Base-by-base conservation (phyloP, 2,888 invertebrate genomes). In the Tipula confusa region DNA sequence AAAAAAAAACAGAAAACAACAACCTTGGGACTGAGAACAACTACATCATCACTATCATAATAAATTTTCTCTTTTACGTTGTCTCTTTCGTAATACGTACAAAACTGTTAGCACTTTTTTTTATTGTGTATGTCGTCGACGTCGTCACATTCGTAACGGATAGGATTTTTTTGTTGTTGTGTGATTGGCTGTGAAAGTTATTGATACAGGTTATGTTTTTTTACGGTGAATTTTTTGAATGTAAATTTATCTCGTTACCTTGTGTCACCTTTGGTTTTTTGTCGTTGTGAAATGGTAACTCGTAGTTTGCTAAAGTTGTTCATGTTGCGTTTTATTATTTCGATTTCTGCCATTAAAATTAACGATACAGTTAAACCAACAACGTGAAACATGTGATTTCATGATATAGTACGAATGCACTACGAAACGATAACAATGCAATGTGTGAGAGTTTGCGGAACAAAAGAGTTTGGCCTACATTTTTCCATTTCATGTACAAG, bases 161-260 rank as follows among this genome's bases (percentile, higher is more conserved):
- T 64, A 64, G 64, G 24, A 64, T 3, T 18, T 24, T 24, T 48
- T 18, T 15, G n/a, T 43, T 43, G n/a, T 64, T 64, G 18, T 64
- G 64, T 24, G 64, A 64, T 64, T 64, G 18, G 24, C 64, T 64
- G 64, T 64, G 64, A 64, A 64, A 64, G 64, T 64, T 64, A 64
- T 64, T 64, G 64, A 64, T 64, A 64, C 64, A 64, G 64, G 64
- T 64, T 64, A 64, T 64, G 64, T 24, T 64, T 24, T 18, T 64
- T 43, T 64, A 64, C 64, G 24, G 9, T 7, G 24, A 9, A 43
- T 43, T 43, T 36, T 15, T 15, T 0, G 33, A 31, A 11, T 24
- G 7, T 64, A 64, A 64, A 64, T 64, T 64, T 24, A 9, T 64
- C 24, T 64, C 18, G 18, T 64, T 64, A 64, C 64, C 64, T 64